These are phyloP conservation scores for Halisarca cf. caerulea DNA, from an alignment of 37 sponge, comb jelly and placozoan genomes.

Conservation along the genomic window DNA sequence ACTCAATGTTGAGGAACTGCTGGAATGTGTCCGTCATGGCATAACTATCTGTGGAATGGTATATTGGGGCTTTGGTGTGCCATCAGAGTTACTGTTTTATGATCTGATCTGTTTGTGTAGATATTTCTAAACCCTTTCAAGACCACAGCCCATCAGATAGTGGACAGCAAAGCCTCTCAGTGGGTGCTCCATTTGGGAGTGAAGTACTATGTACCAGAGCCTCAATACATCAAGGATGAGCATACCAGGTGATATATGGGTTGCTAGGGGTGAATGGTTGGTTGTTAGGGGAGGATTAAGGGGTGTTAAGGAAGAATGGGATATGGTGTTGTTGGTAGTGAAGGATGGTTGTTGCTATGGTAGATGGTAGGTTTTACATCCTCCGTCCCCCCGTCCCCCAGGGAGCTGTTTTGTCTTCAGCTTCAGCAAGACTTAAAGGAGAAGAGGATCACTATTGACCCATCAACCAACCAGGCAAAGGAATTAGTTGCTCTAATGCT, in stretches of 20 bases:
- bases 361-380: neutral
- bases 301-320: too few relatives aligned
- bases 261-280: too few relatives aligned
- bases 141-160: neutral
- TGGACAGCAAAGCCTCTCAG: neutral
- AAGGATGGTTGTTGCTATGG: neutral
- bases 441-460: slow-evolving; percentile 54
- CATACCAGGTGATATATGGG: slow-evolving; percentile 30
- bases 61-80: too few relatives aligned
- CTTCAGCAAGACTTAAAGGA: slow-evolving; percentile 68
- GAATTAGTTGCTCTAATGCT: slow-evolving; percentile 67
- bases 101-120: neutral
- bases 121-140: slow-evolving; percentile 18
- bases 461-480: slow-evolving; percentile 36
- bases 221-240: slow-evolving; percentile 58
- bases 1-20: too few relatives aligned
- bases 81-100: too few relatives aligned
- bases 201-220: slow-evolving; percentile 77
- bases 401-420: slow-evolving; percentile 69
- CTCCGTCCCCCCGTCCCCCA: neutral
- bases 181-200: slow-evolving; percentile 76
- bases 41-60: too few relatives aligned
- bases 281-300: too few relatives aligned
- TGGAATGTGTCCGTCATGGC: too few relatives aligned
- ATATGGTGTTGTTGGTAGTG: too few relatives aligned